Percentiles rank a stretch among this genome's conserved stretches.
Conservation (phyloP, 2,113 vertebrate species). For the Morone chrysops region DNA sequence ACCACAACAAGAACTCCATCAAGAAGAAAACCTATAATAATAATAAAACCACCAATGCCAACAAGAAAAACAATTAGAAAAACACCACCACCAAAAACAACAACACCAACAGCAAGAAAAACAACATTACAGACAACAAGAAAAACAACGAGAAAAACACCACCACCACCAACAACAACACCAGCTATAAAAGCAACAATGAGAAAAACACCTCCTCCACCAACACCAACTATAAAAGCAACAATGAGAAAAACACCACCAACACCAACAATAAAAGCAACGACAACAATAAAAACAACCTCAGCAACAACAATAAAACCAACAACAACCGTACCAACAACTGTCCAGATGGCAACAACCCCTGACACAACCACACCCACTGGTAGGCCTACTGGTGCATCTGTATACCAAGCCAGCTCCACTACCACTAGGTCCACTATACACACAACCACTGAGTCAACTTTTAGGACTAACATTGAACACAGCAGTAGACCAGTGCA, state of each 20-base stretch:
- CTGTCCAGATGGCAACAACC: constrained; percentile 52
- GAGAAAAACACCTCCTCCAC: constrained; percentile 8
- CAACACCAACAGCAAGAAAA: constrained; percentile 29
- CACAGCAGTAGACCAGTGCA: constrained; percentile 46
- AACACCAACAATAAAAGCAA: constrained; percentile 44
- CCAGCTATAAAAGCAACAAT: constrained; percentile 34
- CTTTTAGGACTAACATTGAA: constrained; percentile 29
- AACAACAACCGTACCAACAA: constrained; percentile 34
- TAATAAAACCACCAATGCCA: constrained; percentile 20
- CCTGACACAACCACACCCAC: constrained; percentile 55
- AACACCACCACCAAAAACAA: neutral
- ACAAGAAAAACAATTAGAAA: constrained; percentile 6
- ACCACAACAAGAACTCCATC: constrained; percentile 45
- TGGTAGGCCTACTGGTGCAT: constrained; percentile 70
- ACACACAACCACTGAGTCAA: constrained; percentile 27
- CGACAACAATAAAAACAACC: constrained; percentile 43
- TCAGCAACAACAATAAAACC: constrained; percentile 55
- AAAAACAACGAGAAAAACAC: constrained; percentile 12
- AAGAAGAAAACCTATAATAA: constrained; percentile 44
- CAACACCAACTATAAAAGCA: no score
- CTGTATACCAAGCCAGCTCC: constrained; percentile 50
- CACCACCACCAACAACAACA: neutral
- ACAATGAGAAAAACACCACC: constrained; percentile 33
- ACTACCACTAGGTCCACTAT: constrained; percentile 21
- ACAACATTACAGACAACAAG: constrained; percentile 25